Percentiles rank a stretch among this genome's conserved stretches.
Evolutionary conservation across 2,888 invertebrate species (phyloP).

Genomic region (Drosophila ustulata): DNA sequence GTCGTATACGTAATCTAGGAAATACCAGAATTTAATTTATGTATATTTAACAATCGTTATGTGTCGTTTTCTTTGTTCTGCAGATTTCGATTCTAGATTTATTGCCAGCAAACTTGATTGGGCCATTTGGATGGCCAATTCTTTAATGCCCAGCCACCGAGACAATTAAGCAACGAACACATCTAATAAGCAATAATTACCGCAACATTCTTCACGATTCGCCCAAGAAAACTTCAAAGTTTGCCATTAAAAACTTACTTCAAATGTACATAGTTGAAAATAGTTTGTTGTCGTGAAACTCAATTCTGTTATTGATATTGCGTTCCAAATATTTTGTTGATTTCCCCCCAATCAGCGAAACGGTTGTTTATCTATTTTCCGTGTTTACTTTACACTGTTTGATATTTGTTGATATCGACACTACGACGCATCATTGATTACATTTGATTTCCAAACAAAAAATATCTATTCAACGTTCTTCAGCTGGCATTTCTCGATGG

Average conservation of each 20-base stretch:
- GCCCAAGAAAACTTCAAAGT: too few species aligned
- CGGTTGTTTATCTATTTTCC: constrained; percentile 5
- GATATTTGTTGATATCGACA: not conserved
- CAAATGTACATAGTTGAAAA: not conserved
- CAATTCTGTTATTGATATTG: constrained; percentile 1
- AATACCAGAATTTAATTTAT: constrained; percentile 6
- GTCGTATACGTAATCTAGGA: constrained; percentile 20
- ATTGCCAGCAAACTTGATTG: constrained; percentile 19
- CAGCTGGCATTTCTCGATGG: not conserved
- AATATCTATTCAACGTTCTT: not conserved
- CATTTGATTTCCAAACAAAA: not conserved
- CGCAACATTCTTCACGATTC: not conserved
- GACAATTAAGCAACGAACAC: constrained; percentile 27
- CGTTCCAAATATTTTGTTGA: constrained; percentile 5
- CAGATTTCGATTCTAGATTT: constrained; percentile 9
- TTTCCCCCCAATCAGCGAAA: not conserved
- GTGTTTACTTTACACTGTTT: not conserved
- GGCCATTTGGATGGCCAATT: constrained; percentile 3
- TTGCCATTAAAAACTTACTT: not conserved
- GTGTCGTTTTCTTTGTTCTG: not conserved
- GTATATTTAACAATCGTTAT: constrained; percentile 11
- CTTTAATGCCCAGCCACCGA: constrained; percentile 4
- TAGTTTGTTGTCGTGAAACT: not conserved
- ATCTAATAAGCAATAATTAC: constrained; percentile 36
- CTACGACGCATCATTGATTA: not conserved